Conservation (phyloP, 2,888 invertebrate genomes). For the Globia sparganii region DNA sequence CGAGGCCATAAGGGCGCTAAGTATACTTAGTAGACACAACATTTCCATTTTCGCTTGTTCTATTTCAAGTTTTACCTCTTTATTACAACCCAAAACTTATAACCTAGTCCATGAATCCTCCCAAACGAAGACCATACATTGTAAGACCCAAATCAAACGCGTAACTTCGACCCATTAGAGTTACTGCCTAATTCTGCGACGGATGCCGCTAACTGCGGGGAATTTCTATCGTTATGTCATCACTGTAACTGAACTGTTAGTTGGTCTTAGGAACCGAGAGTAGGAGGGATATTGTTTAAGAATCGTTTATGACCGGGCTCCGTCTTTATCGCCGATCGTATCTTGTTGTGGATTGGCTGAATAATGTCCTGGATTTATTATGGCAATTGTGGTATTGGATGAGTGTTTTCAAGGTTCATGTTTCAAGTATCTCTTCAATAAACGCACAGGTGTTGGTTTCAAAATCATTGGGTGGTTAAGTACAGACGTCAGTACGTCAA, state of each 20-base stretch:
- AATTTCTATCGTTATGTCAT: conserved; percentile 75
- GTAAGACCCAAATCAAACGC: conserved; percentile 59
- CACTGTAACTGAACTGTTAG: conserved; percentile 68
- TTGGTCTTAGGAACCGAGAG: conserved; percentile 62
- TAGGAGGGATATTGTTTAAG: conserved; percentile 66
- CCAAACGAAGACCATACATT: conserved; percentile 51
- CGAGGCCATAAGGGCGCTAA: neutral
- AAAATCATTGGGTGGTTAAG: neutral
- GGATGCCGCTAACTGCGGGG: conserved; percentile 74
- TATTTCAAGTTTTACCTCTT: neutral
- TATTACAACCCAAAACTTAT: conserved; percentile 15
- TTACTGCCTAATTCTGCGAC: conserved; percentile 65
- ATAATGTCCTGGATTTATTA: conserved; percentile 31
- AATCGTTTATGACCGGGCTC: conserved; percentile 54
- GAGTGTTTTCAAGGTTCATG: conserved; percentile 11
- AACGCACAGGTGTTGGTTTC: neutral
- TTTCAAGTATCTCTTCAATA: neutral
- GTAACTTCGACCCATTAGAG: conserved; percentile 55
- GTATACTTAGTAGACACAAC: no score
- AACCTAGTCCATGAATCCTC: conserved; percentile 24
- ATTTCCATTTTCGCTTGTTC: neutral
- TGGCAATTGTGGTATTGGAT: conserved; percentile 22
- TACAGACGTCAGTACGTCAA: no score
- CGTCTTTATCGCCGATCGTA: conserved; percentile 51
- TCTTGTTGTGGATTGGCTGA: conserved; percentile 55